A percentile compares a stretch with the other conserved stretches of the same genome.
Conservation (phyloP, 2,888 invertebrate species). For the Ochropleura plecta region DNA sequence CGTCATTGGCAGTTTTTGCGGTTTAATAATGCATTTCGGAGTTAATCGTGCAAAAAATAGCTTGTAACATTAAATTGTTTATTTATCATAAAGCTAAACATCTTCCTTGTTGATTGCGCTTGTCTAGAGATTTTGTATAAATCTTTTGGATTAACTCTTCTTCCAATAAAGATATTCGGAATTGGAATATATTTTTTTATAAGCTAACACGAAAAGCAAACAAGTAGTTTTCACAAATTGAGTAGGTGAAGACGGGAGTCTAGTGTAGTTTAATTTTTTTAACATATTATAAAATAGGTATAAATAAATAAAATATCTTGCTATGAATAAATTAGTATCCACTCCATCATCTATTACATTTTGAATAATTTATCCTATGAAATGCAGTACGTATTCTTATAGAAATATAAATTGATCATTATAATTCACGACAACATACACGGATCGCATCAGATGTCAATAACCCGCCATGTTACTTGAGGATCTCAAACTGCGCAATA, state of each 20-base stretch:
- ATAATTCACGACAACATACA: slow-evolving; percentile 8
- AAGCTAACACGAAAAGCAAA: background rate
- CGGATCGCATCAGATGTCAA: slow-evolving; percentile 39
- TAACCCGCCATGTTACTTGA: slow-evolving; percentile 29
- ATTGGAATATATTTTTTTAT: background rate
- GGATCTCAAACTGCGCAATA: slow-evolving; percentile 43
- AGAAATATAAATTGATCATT: slow-evolving; percentile 1
- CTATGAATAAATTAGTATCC: slow-evolving; percentile 12
- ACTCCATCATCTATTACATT: background rate
- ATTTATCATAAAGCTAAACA: background rate
- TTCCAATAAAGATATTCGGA: background rate
- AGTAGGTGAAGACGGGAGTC: background rate
- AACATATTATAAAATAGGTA: slow-evolving; percentile 13
- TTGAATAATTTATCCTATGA: slow-evolving; percentile 11
- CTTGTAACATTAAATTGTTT: background rate
- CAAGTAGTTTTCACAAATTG: too few species aligned
- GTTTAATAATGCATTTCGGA: slow-evolving; percentile 9
- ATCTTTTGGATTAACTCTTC: background rate
- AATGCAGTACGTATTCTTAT: background rate
- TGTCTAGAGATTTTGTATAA: background rate
- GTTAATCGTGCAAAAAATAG: background rate
- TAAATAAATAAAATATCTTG: background rate
- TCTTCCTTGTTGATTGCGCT: background rate
- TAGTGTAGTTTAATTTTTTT: background rate
- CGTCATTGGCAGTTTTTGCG: slow-evolving; percentile 8